These are phyloP conservation scores for Hyalella azteca DNA, from an alignment of 2,888 invertebrate species.

Conservation along the genomic window DNA sequence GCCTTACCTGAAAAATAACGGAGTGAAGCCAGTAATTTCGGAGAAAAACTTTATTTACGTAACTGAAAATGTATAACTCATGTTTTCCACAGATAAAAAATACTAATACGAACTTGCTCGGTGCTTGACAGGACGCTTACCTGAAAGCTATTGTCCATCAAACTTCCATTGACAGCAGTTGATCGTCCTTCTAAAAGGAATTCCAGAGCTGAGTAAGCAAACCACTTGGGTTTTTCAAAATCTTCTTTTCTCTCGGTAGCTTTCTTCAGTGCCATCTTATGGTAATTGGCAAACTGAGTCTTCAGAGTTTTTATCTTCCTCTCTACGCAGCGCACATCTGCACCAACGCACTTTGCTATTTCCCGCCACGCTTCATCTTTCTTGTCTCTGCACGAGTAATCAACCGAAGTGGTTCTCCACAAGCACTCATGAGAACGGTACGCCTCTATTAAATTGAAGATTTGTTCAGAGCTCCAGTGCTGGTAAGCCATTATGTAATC, in stretches of 20 bases:
- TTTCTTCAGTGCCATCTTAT: conserved; percentile 17
- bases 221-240: conserved; percentile 14
- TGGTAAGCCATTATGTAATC: conserved; percentile 2
- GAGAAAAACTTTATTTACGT: neutral
- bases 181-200: conserved; percentile 6
- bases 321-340: conserved; percentile 2
- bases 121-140: neutral
- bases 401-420: neutral
- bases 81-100: too few species aligned
- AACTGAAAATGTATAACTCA: neutral
- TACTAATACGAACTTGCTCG: too few species aligned
- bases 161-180: neutral
- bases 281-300: conserved; percentile 21
- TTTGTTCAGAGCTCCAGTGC: conserved; percentile 12
- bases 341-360: conserved; percentile 4
- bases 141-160: neutral
- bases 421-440: conserved; percentile 18
- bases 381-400: neutral
- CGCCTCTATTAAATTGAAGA: neutral
- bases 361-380: neutral
- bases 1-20: too few species aligned
- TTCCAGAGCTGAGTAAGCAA: neutral
- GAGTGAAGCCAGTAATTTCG: neutral
- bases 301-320: conserved; percentile 9
- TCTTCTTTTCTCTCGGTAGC: neutral